Percentiles rank a stretch among this genome's conserved stretches.
These are phyloP conservation scores for Palythoa grandiflora DNA, from an alignment of 92 coral and sea anemone species.

Conservation along the genomic window DNA sequence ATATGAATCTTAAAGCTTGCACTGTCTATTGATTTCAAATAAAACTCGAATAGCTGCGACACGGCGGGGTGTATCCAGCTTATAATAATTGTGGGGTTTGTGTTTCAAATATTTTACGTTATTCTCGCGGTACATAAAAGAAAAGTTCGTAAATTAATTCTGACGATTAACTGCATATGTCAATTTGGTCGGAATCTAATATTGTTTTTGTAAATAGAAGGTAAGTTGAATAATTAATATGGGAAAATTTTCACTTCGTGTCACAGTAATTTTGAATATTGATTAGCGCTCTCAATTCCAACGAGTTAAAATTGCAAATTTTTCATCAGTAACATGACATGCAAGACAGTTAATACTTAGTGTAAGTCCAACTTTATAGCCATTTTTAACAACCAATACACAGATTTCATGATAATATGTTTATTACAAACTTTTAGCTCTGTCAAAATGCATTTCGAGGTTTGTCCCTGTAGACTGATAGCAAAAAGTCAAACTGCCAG, in stretches of 20 bases:
- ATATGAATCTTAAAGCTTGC: no score
- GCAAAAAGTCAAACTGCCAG: neutral
- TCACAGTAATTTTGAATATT: neutral
- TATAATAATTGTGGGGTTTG: neutral
- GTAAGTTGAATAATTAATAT: constrained; percentile 36
- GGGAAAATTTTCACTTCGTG: constrained; percentile 31
- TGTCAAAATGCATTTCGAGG: neutral
- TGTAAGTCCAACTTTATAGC: neutral
- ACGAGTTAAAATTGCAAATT: constrained; percentile 4
- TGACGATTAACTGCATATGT: neutral
- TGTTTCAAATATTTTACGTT: neutral
- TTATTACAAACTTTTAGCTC: no score
- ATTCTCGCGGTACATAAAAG: no score
- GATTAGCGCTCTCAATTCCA: neutral
- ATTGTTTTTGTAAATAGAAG: constrained; percentile 32
- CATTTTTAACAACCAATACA: no score
- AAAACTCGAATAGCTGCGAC: neutral
- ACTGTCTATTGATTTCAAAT: neutral
- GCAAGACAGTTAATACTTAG: neutral
- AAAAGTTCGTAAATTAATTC: neutral
- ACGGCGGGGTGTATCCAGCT: neutral
- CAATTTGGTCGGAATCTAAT: neutral
- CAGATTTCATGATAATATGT: no score
- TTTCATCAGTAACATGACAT: neutral
- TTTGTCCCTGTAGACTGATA: neutral